Evolutionary conservation across 2,113 vertebrate species (phyloP).

Genomic region (Hippocampus comes): DNA sequence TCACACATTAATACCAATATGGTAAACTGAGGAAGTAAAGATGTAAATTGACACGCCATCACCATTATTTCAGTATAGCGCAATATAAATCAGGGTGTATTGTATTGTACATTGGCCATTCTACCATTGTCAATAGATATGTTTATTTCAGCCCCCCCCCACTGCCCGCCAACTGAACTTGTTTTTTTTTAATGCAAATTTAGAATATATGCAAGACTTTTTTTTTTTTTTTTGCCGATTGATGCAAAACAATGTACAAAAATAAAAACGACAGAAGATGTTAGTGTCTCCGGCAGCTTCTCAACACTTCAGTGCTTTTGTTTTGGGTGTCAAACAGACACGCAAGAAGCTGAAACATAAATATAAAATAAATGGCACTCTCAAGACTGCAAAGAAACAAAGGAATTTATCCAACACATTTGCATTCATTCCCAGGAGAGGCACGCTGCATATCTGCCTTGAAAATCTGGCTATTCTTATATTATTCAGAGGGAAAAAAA

Average conservation of each 20-base stretch:
- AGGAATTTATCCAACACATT: slow-evolving; percentile 57
- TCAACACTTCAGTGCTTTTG: slow-evolving; percentile 42
- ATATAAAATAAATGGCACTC: slow-evolving; percentile 47
- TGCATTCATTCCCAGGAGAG: slow-evolving; percentile 60
- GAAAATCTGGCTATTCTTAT: slow-evolving; percentile 50
- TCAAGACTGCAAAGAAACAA: slow-evolving; percentile 50
- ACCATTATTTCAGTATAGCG: no score
- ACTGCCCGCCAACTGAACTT: background rate
- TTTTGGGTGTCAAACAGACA: slow-evolving; percentile 49
- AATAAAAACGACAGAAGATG: slow-evolving; percentile 39
- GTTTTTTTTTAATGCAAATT: background rate
- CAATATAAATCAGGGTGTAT: no score
- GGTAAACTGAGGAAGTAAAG: no score
- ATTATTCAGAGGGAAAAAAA: slow-evolving; percentile 28
- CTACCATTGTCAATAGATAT: no score
- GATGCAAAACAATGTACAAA: slow-evolving; percentile 34
- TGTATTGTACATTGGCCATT: no score
- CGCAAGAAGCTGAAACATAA: slow-evolving; percentile 34
- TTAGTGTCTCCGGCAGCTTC: slow-evolving; percentile 30
- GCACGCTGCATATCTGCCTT: slow-evolving; percentile 41
- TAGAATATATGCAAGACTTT: slow-evolving; percentile 24
- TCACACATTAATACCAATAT: no score
- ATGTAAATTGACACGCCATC: no score
- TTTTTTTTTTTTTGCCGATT: slow-evolving; percentile 19
- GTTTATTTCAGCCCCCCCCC: no score